These are phyloP conservation scores for Gadopsis bispinosus DNA, from an alignment of 2,797 vertebrate species.

Conservation along the genomic window DNA sequence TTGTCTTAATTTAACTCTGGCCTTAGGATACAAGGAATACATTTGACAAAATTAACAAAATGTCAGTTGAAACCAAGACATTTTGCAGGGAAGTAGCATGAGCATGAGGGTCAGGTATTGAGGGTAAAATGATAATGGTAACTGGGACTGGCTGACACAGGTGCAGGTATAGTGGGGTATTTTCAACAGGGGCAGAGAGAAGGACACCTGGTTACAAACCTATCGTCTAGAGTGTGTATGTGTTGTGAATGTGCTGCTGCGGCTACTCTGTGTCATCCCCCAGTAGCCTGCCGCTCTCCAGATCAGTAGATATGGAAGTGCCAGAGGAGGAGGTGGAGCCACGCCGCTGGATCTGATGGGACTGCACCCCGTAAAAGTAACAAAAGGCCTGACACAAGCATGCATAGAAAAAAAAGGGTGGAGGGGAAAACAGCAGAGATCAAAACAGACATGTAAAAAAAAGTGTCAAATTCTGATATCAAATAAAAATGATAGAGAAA, in stretches of 20 bases:
- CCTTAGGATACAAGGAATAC: neutral
- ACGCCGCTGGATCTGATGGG: slow-evolving; percentile 89
- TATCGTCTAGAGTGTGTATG: slow-evolving; percentile 81
- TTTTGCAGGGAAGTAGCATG: slow-evolving; percentile 1
- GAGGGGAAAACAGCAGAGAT: slow-evolving; percentile 64
- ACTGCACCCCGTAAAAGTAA: slow-evolving; percentile 96
- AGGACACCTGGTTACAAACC: slow-evolving; percentile 68
- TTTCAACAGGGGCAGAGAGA: slow-evolving; percentile 19
- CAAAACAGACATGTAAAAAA: slow-evolving; percentile 39
- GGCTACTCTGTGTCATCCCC: slow-evolving; percentile 91
- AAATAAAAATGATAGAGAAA: slow-evolving; percentile 6
- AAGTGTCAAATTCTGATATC: neutral
- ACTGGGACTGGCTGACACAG: slow-evolving; percentile 22
- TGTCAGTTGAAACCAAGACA: neutral
- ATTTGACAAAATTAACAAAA: neutral
- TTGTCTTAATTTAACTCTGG: neutral
- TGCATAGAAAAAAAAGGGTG: slow-evolving; percentile 82
- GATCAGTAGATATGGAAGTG: slow-evolving; percentile 94
- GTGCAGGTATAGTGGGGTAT: slow-evolving; percentile 18
- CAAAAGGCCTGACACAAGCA: slow-evolving; percentile 93
- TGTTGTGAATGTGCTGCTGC: slow-evolving; percentile 83
- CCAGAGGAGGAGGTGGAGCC: slow-evolving; percentile 92
- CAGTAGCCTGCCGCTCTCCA: slow-evolving; percentile 95
- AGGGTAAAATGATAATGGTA: slow-evolving; percentile 1
- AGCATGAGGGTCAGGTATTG: slow-evolving; percentile 8